Conservation (phyloP, 2,113 vertebrate species). For the Dolichallabes microphthalmus region DNA sequence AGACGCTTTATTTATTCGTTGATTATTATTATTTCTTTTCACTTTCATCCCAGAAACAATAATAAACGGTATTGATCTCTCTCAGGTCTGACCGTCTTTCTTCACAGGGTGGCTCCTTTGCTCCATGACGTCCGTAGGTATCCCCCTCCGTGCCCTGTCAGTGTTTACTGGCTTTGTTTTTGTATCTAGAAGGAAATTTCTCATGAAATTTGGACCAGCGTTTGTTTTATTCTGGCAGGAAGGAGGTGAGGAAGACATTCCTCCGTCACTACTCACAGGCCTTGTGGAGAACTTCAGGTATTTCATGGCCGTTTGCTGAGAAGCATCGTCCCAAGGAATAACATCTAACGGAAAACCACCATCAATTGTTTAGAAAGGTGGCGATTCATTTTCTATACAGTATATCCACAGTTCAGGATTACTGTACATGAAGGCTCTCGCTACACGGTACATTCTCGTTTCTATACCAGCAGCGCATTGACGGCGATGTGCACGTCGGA, state of each 20-base stretch:
- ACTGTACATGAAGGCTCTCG: background rate
- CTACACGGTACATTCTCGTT: background rate
- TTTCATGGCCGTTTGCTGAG: background rate
- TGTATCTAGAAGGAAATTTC: background rate
- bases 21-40: background rate
- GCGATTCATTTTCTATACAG: background rate
- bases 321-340: background rate
- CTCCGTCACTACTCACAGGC: background rate
- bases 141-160: background rate
- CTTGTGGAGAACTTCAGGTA: background rate
- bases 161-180: background rate
- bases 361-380: background rate
- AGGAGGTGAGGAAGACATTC: constrained; percentile 7
- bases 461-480: background rate
- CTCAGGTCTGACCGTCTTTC: background rate
- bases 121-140: background rate
- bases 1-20: no score
- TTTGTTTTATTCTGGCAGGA: constrained; percentile 1
- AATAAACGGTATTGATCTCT: background rate
- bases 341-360: background rate
- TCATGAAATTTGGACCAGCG: background rate
- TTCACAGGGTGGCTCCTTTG: background rate
- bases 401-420: background rate
- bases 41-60: background rate
- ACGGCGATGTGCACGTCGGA: background rate